Base-by-base conservation (phyloP, 64 coral and sea anemone genomes). In the Stichodactyla helianthus region DNA sequence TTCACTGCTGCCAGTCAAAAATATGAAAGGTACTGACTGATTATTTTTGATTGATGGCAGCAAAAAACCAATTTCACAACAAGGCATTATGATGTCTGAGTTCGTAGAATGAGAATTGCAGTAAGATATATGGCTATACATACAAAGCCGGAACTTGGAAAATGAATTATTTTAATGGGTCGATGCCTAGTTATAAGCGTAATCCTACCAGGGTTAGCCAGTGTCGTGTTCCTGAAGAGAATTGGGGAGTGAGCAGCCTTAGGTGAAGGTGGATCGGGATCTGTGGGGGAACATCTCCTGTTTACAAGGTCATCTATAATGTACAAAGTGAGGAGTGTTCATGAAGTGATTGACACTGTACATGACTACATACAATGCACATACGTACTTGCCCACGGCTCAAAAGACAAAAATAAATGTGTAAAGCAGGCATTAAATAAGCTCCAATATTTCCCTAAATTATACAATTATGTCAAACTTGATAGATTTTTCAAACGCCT, bases 241-340 rank as follows among this genome's bases (percentile, higher is more conserved):
- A 84, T 60, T 84, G 83, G 83, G 83, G 83, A 81, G 78, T 81
- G 50, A 52, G 78, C 78, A 13, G 78, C 78, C 78, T 81, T 81
- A 81, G 78, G 78, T 74, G 68, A 74, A 52, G 78, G 78, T 81
- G 78, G 78, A 52, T 44, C 50, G 78, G 78, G 78, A 74, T 74
- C 68, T 74, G 68, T 74, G 68, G 68, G 68, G 68, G 68, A 74
- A 31, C 68, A 74, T 51, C 78, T 52, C 78, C 78, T 51, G 50
- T 52, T 81, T 81, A 54, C 52, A 81, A 81, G 78, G 78, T 81
- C 78, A 81, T 81, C 78, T 81, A 81, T 9, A 81, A 81, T 54
- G 52, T 50, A 81, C 51, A 81, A 81, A 81, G 78, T 54, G 78
- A 81, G 78, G 78, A 54, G 78, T 81, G 52, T 52, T 81, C 78